phyloP scores from a whole-genome alignment of 2,113 vertebrate species.

The Glaucidium brasilianum region DNA sequence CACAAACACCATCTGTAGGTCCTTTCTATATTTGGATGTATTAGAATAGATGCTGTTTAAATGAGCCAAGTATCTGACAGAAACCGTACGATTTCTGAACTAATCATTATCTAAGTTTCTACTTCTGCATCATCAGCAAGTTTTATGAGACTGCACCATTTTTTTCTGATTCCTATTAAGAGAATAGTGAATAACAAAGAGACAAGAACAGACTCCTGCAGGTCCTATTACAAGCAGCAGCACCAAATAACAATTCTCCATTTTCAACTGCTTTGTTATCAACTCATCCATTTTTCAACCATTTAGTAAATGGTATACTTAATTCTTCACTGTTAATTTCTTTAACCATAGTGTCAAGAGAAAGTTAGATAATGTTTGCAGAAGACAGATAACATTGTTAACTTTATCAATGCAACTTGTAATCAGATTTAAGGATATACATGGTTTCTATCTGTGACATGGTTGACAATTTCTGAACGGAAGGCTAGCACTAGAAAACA shows the following conservation, averaged over 20 bases:
- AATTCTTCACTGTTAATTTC: background rate
- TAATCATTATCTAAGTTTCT: constrained; percentile 10
- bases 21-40: constrained; percentile 14
- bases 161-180: background rate
- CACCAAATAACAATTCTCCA: background rate
- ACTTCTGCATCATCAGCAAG: constrained; percentile 11
- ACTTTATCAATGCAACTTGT: background rate
- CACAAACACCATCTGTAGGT: constrained; percentile 55
- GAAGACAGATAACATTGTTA: background rate
- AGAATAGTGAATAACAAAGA: background rate
- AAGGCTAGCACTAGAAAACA: background rate
- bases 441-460: background rate
- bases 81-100: background rate
- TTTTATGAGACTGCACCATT: background rate
- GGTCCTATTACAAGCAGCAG: background rate
- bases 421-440: background rate
- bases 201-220: background rate
- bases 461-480: background rate
- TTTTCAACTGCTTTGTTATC: background rate
- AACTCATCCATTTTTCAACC: background rate
- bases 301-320: background rate
- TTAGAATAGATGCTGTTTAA: background rate
- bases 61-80: constrained; percentile 33
- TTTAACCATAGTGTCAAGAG: background rate
- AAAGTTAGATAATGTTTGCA: background rate